Conservation (phyloP, 2,888 invertebrate genomes). For the Xanthia togata region DNA sequence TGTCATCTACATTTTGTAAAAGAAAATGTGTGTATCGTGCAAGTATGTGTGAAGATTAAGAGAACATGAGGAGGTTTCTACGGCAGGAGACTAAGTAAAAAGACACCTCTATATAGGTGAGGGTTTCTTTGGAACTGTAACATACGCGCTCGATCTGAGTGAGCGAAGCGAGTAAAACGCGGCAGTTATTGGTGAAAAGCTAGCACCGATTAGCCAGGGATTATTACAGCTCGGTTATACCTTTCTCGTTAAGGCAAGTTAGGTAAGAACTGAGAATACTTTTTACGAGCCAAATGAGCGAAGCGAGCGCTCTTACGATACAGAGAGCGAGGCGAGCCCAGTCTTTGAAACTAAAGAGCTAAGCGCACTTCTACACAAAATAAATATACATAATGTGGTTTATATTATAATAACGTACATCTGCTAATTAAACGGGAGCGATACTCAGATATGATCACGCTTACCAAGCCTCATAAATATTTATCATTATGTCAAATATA, state of each 20-base stretch:
- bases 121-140: too few relatives aligned
- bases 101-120: too few relatives aligned
- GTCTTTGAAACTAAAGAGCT: too few relatives aligned
- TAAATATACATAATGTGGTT: neutral
- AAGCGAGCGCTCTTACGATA: too few relatives aligned
- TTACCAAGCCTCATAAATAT: constrained; percentile 27
- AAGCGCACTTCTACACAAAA: neutral
- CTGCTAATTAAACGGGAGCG: constrained; percentile 25
- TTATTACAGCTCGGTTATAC: neutral
- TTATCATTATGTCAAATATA: neutral
- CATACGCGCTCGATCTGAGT: too few relatives aligned
- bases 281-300: neutral
- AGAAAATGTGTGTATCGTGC: too few relatives aligned
- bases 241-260: neutral
- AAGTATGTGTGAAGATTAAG: too few relatives aligned
- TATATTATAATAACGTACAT: constrained; percentile 5
- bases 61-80: too few relatives aligned
- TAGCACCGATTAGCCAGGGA: neutral
- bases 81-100: too few relatives aligned
- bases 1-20: too few relatives aligned
- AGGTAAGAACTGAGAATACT: neutral
- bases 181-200: neutral
- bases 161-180: neutral
- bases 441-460: constrained; percentile 4
- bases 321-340: too few relatives aligned